Evolutionary conservation across 2,113 vertebrate genomes (phyloP).

Genomic region (Pygathrix nemaeus): DNA sequence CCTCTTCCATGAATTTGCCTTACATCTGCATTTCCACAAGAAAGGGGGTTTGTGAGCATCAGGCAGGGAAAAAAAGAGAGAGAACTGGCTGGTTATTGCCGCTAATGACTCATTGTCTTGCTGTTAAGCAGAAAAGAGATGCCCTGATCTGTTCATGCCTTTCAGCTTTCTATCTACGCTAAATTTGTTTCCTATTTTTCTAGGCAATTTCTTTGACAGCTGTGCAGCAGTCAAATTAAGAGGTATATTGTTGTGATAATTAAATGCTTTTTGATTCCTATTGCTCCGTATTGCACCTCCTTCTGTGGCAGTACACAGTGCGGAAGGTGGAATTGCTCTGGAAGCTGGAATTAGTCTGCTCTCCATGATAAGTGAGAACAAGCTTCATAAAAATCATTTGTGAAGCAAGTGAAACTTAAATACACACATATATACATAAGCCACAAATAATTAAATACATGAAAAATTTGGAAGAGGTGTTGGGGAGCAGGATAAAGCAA

Average conservation of each 20-base stretch:
- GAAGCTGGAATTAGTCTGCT: background rate
- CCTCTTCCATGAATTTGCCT: background rate
- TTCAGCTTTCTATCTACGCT: background rate
- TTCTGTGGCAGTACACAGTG: background rate
- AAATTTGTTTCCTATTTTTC: background rate
- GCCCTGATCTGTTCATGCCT: background rate
- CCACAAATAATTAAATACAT: background rate
- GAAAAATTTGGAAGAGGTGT: background rate
- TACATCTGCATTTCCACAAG: background rate
- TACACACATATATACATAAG: background rate
- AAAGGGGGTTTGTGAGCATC: background rate
- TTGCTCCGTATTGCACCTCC: background rate
- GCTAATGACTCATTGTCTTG: background rate
- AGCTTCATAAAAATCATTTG: background rate
- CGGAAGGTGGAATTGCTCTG: background rate
- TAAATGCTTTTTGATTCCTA: background rate
- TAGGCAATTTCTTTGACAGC: background rate
- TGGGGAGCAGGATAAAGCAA: background rate
- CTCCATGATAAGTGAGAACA: background rate
- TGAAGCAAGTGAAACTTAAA: background rate
- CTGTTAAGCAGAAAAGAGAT: background rate
- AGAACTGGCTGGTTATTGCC: background rate
- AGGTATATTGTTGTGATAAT: background rate
- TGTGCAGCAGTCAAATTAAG: background rate
- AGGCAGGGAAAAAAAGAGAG: background rate